Conservation (phyloP, 2,797 vertebrate species). For the Mus spretus region DNA sequence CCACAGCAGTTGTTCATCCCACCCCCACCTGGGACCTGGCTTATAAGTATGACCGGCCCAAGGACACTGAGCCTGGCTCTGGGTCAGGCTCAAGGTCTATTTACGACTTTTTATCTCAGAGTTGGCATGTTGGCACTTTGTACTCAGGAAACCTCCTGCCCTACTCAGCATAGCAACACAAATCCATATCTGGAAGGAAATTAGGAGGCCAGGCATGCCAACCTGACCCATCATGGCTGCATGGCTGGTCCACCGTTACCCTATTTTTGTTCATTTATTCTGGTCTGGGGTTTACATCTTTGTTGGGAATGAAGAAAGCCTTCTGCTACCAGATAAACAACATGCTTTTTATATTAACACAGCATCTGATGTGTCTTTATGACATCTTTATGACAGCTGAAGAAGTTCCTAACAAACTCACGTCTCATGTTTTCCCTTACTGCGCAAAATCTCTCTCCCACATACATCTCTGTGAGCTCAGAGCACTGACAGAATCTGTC, state of each 20-base stretch:
- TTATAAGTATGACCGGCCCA: constrained; percentile 47
- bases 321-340: not conserved
- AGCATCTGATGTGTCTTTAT: not conserved
- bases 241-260: not conserved
- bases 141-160: constrained; percentile 54
- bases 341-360: not conserved
- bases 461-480: not conserved
- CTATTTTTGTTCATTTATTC: not conserved
- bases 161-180: constrained; percentile 11
- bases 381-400: constrained; percentile 7
- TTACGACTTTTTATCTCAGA: constrained; percentile 82
- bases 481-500: not conserved
- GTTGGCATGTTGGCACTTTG: constrained; percentile 59
- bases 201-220: not conserved
- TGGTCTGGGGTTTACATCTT: not conserved
- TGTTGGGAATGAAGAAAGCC: not conserved
- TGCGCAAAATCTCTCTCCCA: not conserved
- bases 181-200: not conserved
- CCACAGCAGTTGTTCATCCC: constrained; percentile 72
- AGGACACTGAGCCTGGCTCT: constrained; percentile 79
- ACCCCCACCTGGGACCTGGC: constrained; percentile 40
- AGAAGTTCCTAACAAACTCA: not conserved
- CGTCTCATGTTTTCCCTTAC: not conserved
- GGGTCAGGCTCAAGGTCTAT: constrained; percentile 76
- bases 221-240: not conserved